Evolutionary conservation across 2,888 invertebrate genomes (phyloP), one percentile per base, ranked within the genome.

Genomic region (Pteria penguin): DNA sequence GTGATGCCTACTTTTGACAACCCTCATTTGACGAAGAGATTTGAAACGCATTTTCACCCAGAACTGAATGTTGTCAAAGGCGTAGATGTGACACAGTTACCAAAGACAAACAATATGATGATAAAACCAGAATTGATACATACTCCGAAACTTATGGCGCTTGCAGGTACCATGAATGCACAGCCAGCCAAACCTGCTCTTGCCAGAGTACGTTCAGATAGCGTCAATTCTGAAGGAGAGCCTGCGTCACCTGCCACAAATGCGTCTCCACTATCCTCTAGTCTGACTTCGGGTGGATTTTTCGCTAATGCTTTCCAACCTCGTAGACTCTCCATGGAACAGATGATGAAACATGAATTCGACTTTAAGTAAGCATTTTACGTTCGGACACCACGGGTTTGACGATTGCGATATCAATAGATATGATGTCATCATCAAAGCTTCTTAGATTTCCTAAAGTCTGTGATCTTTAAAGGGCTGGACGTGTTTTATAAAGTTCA

Each of bases 291-390:
- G 14, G 58, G 68, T 33, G 58, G 68, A 68, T 32, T 68, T 24
- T n/a, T 68, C 27, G 32, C 68, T 4, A 29, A 29, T n/a, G 68
- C 68, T 22, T 68, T 68, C 24, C 68, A 68, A 57, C 22, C 32
- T 29, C 11, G 29, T 8, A 45, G 31, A 3, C 26, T 22, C 8
- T 54, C 57, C n/a, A 32, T 14, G 4, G 68, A 57, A 14, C 45
- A 68, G 24, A 31, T 31, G 14, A 26, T 68, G 11, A 68, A 68
- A 33, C 55, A 68, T 32, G 68, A 68, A 68, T 32, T 68, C 4
- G 68, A 68, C 26, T 55, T 55, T 31, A 68, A 68, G 31, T 68
- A 52, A n/a, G n/a, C n/a, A n/a, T n/a, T n/a, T n/a, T n/a, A n/a
- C n/a, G n/a, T n/a, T n/a, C n/a, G n/a, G n/a, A n/a, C n/a, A n/a